Evolutionary conservation across 2,797 vertebrate genomes (phyloP).

Genomic region (Onychomys arenicola): DNA sequence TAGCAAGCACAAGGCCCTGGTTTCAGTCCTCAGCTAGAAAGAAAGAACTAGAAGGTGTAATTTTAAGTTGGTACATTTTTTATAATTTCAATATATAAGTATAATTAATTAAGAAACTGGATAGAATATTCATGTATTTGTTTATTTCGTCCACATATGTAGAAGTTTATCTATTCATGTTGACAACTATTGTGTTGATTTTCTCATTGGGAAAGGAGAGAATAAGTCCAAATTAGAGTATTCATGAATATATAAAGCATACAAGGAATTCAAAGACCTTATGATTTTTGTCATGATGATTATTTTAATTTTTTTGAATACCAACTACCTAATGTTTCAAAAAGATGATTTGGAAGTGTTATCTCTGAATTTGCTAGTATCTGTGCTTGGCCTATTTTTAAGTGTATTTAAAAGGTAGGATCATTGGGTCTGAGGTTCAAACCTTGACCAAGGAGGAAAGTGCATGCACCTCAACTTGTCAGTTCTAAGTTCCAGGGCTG

Average conservation of each 20-base stretch:
- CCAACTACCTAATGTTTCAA: conserved; percentile 30
- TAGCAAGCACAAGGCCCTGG: no score
- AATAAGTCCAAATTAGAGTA: not conserved
- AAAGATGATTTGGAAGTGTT: not conserved
- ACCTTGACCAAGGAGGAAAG: not conserved
- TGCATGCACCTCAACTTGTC: not conserved
- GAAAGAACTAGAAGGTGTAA: not conserved
- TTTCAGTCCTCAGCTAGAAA: no score
- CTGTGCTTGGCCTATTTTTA: not conserved
- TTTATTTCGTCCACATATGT: not conserved
- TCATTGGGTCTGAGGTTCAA: not conserved
- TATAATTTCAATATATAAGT: not conserved
- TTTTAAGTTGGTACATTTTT: not conserved
- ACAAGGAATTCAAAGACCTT: not conserved
- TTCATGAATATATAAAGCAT: not conserved
- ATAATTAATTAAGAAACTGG: not conserved
- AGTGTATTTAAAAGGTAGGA: not conserved
- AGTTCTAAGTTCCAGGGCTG: not conserved
- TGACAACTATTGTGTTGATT: conserved; percentile 39
- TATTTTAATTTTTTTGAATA: conserved; percentile 47
- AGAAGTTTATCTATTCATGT: not conserved
- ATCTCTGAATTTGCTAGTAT: not conserved
- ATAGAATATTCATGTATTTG: not conserved
- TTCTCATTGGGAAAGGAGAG: not conserved
- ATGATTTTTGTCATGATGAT: not conserved